These are phyloP conservation scores for Triplophysa bombifrons DNA, from an alignment of 2,797 vertebrate genomes.

Conservation along the genomic window DNA sequence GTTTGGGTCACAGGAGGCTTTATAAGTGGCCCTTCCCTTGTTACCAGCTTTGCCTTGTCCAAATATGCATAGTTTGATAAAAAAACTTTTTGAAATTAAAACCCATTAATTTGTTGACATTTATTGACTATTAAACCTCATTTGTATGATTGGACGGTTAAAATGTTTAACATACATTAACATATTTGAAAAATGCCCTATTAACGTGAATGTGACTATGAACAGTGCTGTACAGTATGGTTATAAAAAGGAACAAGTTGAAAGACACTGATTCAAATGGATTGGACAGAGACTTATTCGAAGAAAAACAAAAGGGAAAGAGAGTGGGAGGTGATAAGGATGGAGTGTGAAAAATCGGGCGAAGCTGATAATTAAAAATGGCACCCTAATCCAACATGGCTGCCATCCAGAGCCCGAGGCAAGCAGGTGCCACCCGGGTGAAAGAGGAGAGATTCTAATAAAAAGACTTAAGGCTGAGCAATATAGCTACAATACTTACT, in stretches of 20 bases:
- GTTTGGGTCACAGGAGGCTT: background rate
- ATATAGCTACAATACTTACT: background rate
- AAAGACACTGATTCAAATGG: background rate
- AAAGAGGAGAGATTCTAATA: background rate
- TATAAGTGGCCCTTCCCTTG: too few species aligned
- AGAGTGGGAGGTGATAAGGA: background rate
- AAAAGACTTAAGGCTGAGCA: background rate
- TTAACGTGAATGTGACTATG: too few species aligned
- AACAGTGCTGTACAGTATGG: background rate
- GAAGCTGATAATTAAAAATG: constrained; percentile 40
- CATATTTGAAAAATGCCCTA: too few species aligned
- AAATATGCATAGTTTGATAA: background rate
- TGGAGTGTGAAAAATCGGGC: constrained; percentile 1
- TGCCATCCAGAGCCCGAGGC: background rate
- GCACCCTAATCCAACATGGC: constrained; percentile 32
- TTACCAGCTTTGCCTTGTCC: background rate
- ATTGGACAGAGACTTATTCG: background rate
- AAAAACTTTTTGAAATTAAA: background rate
- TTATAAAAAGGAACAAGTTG: background rate
- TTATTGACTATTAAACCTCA: too few species aligned
- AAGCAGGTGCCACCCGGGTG: background rate
- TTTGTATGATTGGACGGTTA: too few species aligned
- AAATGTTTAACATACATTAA: too few species aligned
- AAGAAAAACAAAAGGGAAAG: background rate
- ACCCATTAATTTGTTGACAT: too few species aligned